phyloP scores from a whole-genome alignment of 2,113 vertebrate genomes.

The Ceyx melanurus region DNA sequence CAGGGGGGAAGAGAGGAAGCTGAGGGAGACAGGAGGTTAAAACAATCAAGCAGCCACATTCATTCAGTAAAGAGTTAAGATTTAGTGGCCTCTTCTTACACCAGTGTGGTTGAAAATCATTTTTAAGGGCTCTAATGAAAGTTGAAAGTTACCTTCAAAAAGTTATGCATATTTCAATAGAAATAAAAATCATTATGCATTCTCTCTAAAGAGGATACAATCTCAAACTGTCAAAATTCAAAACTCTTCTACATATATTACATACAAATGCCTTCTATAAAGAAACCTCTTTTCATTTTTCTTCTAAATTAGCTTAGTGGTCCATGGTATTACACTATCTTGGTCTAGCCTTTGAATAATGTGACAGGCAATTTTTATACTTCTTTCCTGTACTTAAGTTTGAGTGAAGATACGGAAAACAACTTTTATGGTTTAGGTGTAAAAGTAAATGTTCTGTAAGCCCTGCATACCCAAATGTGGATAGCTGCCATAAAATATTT shows the following conservation, averaged over 20 bases:
- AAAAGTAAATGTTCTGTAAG: slow-evolving; percentile 83
- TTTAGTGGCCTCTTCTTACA: slow-evolving; percentile 31
- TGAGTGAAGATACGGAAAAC: slow-evolving; percentile 78
- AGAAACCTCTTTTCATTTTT: slow-evolving; percentile 66
- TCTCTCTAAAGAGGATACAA: slow-evolving; percentile 76
- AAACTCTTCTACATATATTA: slow-evolving; percentile 77
- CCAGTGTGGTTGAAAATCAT: neutral
- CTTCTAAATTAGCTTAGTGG: slow-evolving; percentile 79
- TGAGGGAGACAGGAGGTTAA: neutral
- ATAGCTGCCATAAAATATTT: slow-evolving; percentile 65
- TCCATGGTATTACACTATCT: slow-evolving; percentile 70
- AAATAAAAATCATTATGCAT: slow-evolving; percentile 81
- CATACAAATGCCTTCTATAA: slow-evolving; percentile 71
- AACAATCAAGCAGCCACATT: neutral
- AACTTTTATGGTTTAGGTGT: slow-evolving; percentile 78
- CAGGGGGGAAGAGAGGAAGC: neutral
- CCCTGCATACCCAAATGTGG: slow-evolving; percentile 41
- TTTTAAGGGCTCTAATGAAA: slow-evolving; percentile 72
- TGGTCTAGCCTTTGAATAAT: slow-evolving; percentile 68
- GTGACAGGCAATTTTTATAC: slow-evolving; percentile 76
- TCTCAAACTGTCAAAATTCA: slow-evolving; percentile 77
- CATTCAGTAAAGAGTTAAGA: slow-evolving; percentile 20
- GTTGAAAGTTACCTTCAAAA: slow-evolving; percentile 81
- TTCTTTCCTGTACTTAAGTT: slow-evolving; percentile 70
- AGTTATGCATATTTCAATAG: slow-evolving; percentile 77